phyloP scores from a whole-genome alignment of 2,113 vertebrate genomes.

The Hemicordylus capensis region DNA sequence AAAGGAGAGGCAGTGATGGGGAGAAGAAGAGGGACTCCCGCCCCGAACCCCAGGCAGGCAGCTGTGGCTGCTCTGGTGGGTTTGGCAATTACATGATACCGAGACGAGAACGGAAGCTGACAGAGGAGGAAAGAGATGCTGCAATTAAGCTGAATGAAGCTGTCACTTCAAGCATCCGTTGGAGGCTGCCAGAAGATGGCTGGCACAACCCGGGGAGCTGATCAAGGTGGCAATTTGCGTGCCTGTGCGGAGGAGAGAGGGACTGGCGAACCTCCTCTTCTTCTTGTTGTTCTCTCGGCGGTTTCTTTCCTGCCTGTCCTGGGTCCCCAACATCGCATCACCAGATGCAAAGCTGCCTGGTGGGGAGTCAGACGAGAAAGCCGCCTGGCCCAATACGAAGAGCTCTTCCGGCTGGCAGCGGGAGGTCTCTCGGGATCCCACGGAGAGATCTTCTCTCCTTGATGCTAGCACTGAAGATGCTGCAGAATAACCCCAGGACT shows the following conservation, averaged over 20 bases:
- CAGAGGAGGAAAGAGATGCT: conserved; percentile 5
- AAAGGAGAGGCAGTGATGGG: no score
- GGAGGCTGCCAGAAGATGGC: not conserved
- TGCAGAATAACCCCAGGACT: no score
- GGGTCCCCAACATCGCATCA: no score
- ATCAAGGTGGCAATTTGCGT: conserved; percentile 5
- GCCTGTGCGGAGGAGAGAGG: no score
- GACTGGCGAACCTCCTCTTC: not conserved
- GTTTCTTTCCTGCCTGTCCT: not conserved
- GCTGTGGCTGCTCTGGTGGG: not conserved
- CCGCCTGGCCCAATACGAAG: not conserved
- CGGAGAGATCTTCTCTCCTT: not conserved
- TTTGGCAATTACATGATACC: not conserved
- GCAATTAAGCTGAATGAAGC: conserved; percentile 13
- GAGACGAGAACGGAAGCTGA: not conserved
- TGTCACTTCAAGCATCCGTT: not conserved
- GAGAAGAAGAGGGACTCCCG: not conserved
- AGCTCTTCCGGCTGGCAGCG: not conserved
- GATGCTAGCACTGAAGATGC: not conserved
- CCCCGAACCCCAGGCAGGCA: not conserved
- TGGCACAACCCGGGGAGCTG: not conserved
- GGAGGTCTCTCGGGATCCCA: not conserved
- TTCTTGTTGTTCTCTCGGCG: no score
- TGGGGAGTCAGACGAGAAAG: not conserved
- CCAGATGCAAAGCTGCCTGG: not conserved